Evolutionary conservation across 92 coral and sea anemone species (phyloP).

Genomic region (Phenganax subtilis): DNA sequence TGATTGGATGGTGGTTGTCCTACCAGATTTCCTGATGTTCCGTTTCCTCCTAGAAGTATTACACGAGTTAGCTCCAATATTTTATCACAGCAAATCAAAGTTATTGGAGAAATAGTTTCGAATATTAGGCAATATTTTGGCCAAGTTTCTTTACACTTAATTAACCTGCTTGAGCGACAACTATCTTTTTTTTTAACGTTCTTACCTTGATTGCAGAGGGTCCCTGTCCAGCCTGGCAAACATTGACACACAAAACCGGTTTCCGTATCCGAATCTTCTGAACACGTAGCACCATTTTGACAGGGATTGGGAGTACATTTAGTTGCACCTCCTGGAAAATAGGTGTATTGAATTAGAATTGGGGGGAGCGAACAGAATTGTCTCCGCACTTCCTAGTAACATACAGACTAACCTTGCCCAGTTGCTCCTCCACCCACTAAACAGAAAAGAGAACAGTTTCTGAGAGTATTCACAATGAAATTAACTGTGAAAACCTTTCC

Average conservation of each 20-base stretch:
- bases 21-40: too few relatives aligned
- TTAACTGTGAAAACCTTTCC: background rate
- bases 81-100: background rate
- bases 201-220: slow-evolving; percentile 9
- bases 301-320: slow-evolving; percentile 16
- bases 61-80: background rate
- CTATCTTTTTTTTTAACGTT: background rate
- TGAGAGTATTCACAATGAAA: too few relatives aligned
- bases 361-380: too few relatives aligned
- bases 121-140: background rate
- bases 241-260: slow-evolving; percentile 30
- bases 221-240: slow-evolving; percentile 24
- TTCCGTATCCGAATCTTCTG: background rate
- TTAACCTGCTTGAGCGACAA: background rate
- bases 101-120: background rate
- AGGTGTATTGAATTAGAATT: too few relatives aligned
- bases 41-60: too few relatives aligned
- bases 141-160: background rate
- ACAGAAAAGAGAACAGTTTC: background rate
- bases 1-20: background rate
- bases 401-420: background rate
- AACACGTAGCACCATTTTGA: slow-evolving; percentile 15
- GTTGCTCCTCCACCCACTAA: background rate
- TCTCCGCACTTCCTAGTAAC: background rate
- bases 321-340: background rate